These are phyloP conservation scores for Mylabris sibirica DNA, from an alignment of 2,888 invertebrate genomes.

Conservation along the genomic window DNA sequence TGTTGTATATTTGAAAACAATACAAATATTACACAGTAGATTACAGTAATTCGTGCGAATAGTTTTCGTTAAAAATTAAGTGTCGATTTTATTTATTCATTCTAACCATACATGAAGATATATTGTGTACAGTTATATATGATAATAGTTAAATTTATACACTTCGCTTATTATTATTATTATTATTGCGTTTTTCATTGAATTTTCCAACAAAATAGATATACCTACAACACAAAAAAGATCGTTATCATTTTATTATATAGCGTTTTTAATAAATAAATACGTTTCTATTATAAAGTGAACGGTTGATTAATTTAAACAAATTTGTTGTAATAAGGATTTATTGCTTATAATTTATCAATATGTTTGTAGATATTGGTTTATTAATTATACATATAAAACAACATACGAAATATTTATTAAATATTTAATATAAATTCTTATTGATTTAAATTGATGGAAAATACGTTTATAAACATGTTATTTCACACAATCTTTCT, in stretches of 20 bases:
- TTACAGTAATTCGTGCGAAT: conserved; percentile 31
- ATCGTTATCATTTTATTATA: not conserved
- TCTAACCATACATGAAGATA: not conserved
- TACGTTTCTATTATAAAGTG: not conserved
- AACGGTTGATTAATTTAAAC: conserved; percentile 1
- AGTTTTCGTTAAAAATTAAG: conserved; percentile 24
- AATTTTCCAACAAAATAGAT: too few relatives aligned
- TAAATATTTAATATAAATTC: not conserved
- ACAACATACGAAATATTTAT: not conserved
- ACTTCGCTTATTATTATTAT: not conserved
- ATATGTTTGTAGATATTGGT: not conserved
- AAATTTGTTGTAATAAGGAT: not conserved
- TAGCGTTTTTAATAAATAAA: not conserved
- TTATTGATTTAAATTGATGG: not conserved
- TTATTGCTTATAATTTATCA: not conserved
- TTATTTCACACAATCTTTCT: not conserved
- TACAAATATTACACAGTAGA: conserved; percentile 31
- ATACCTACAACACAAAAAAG: not conserved
- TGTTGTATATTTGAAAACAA: conserved; percentile 18
- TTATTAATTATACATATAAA: conserved; percentile 1
- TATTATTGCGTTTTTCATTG: too few relatives aligned
- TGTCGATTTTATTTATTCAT: conserved; percentile 21
- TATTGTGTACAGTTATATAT: conserved; percentile 9
- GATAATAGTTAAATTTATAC: conserved; percentile 2
- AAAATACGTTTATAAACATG: not conserved